These are phyloP conservation scores for Lagocephalus sceleratus DNA, from an alignment of 2,797 vertebrate genomes.

Conservation along the genomic window DNA sequence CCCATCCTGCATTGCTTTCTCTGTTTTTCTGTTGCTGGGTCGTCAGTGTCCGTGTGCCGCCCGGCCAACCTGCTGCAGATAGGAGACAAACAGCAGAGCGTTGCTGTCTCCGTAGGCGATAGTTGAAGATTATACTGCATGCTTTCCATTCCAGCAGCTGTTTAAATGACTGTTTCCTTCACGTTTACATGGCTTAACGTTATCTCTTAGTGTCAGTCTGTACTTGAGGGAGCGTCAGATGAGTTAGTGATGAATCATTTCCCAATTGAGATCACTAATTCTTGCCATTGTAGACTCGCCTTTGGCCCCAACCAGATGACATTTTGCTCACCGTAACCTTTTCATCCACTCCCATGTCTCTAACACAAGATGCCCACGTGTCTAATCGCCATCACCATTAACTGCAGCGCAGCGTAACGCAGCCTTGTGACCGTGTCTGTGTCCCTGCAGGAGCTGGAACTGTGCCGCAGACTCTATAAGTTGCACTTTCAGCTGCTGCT, in stretches of 20 bases:
- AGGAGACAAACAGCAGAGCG: conserved; percentile 18
- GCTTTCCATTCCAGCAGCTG: conserved; percentile 29
- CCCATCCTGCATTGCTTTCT: conserved; percentile 19
- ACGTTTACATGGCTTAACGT: conserved; percentile 25
- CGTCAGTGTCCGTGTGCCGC: conserved; percentile 16
- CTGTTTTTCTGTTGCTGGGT: conserved; percentile 22
- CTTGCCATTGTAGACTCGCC: conserved; percentile 29
- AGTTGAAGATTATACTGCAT: conserved; percentile 58
- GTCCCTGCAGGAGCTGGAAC: conserved; percentile 88
- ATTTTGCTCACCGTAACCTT: conserved; percentile 49
- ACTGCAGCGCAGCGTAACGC: not conserved
- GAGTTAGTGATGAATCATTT: conserved; percentile 33
- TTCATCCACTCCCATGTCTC: conserved; percentile 55
- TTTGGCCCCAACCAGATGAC: conserved; percentile 26
- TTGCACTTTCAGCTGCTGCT: conserved; percentile 97
- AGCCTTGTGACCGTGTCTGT: conserved; percentile 16
- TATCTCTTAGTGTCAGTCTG: conserved; percentile 11
- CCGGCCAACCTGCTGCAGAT: conserved; percentile 31
- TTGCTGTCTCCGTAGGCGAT: conserved; percentile 1
- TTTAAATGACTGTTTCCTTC: conserved; percentile 16
- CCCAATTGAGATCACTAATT: conserved; percentile 47
- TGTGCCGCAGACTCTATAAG: conserved; percentile 95
- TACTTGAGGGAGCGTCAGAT: conserved; percentile 3
- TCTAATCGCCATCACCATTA: conserved; percentile 53
- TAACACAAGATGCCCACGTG: conserved; percentile 59